phyloP scores from a whole-genome alignment of 2,797 vertebrate species.

The Hylomyscus alleni region DNA sequence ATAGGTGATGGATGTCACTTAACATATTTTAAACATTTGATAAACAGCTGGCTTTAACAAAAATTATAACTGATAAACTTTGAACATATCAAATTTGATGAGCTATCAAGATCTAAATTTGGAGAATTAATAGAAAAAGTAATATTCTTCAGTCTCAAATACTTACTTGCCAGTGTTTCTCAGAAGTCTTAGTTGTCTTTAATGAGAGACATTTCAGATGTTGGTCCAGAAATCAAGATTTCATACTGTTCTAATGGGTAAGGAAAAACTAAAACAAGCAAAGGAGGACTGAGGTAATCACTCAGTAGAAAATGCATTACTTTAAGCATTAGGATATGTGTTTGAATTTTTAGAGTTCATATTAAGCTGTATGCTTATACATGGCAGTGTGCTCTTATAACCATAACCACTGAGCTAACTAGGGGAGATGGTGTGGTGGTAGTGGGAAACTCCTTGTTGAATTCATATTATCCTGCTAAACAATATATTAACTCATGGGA shows the following conservation, averaged over 20 bases:
- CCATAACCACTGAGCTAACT: background rate
- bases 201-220: background rate
- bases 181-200: background rate
- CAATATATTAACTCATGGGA: background rate
- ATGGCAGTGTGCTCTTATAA: background rate
- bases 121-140: background rate
- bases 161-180: background rate
- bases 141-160: background rate
- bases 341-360: background rate
- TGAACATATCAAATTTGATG: background rate
- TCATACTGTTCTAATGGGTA: background rate
- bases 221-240: background rate
- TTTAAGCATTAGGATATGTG: background rate
- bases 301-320: background rate
- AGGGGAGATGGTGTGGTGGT: background rate
- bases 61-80: background rate
- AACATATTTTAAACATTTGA: background rate
- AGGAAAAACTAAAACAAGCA: background rate
- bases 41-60: background rate
- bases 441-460: background rate
- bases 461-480: background rate
- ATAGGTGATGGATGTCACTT: background rate
- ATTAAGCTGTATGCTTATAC: too few relatives aligned
- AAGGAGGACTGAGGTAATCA: background rate
- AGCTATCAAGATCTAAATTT: background rate